phyloP scores from a whole-genome alignment of 2,113 vertebrate genomes.

The Oncorhynchus keta region DNA sequence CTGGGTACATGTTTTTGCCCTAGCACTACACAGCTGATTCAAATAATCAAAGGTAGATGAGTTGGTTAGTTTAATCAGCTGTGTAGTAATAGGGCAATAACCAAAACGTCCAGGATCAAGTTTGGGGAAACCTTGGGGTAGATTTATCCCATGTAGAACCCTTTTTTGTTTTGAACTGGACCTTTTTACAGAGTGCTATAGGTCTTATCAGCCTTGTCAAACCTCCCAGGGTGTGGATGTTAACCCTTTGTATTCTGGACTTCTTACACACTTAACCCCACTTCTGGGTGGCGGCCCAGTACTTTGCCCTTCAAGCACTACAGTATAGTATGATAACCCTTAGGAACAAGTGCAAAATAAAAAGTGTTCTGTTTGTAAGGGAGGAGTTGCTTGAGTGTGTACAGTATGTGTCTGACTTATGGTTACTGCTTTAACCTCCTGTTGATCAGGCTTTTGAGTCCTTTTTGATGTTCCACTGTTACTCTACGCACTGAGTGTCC shows the following conservation, averaged over 20 bases:
- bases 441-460: conserved; percentile 8
- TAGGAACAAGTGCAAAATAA: conserved; percentile 19
- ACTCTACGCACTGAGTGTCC: neutral
- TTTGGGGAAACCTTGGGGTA: too few relatives aligned
- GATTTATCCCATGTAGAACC: neutral
- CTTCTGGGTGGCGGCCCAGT: conserved; percentile 6
- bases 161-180: neutral
- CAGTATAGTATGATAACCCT: conserved; percentile 7
- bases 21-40: too few relatives aligned
- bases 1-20: too few relatives aligned
- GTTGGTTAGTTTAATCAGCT: too few relatives aligned
- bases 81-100: too few relatives aligned
- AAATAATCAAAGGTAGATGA: too few relatives aligned
- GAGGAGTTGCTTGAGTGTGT: neutral
- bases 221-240: neutral
- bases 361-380: conserved; percentile 1
- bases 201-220: neutral
- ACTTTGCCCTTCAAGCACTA: conserved; percentile 36
- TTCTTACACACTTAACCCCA: neutral
- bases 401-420: neutral
- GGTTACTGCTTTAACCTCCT: neutral
- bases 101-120: too few relatives aligned
- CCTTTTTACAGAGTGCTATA: neutral
- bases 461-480: conserved; percentile 7
- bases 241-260: neutral